Percentiles rank a stretch among this genome's conserved stretches.
phyloP scores from a whole-genome alignment of 2,888 invertebrate genomes.

The Gymnosoma rotundatum region DNA sequence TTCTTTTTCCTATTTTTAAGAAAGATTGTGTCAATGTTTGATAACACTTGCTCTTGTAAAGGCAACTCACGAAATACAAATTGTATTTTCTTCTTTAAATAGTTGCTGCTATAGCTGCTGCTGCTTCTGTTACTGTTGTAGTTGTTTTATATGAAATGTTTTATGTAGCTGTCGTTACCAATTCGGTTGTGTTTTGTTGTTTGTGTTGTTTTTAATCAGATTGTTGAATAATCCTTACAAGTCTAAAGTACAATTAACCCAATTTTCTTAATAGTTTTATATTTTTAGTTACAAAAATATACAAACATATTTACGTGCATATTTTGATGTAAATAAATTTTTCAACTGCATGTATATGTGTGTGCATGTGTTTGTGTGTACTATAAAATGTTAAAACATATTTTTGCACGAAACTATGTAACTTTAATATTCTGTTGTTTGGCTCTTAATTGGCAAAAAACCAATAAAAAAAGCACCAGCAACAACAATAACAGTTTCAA shows the following conservation, averaged over 20 bases:
- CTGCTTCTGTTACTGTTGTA: neutral
- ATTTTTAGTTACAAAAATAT: slow-evolving; percentile 13
- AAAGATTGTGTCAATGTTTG: slow-evolving; percentile 43
- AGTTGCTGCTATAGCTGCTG: neutral
- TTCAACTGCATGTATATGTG: neutral
- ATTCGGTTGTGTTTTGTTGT: slow-evolving; percentile 15
- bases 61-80: slow-evolving; percentile 27
- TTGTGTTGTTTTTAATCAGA: neutral
- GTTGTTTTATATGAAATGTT: slow-evolving; percentile 29
- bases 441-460: slow-evolving; percentile 54
- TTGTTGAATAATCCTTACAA: slow-evolving; percentile 47
- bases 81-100: neutral
- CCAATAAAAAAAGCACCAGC: slow-evolving; percentile 22
- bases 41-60: slow-evolving; percentile 12
- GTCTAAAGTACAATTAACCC: slow-evolving; percentile 64
- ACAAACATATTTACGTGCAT: slow-evolving; percentile 11
- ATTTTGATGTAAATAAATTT: slow-evolving; percentile 30
- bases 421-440: slow-evolving; percentile 19
- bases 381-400: neutral
- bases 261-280: slow-evolving; percentile 60
- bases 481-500: slow-evolving; percentile 18
- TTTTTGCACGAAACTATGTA: slow-evolving; percentile 1
- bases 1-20: slow-evolving; percentile 17
- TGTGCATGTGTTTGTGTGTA: neutral
- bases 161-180: slow-evolving; percentile 22